Base-by-base conservation (phyloP, 1,140 invertebrate species). In the Solen grandis region DNA sequence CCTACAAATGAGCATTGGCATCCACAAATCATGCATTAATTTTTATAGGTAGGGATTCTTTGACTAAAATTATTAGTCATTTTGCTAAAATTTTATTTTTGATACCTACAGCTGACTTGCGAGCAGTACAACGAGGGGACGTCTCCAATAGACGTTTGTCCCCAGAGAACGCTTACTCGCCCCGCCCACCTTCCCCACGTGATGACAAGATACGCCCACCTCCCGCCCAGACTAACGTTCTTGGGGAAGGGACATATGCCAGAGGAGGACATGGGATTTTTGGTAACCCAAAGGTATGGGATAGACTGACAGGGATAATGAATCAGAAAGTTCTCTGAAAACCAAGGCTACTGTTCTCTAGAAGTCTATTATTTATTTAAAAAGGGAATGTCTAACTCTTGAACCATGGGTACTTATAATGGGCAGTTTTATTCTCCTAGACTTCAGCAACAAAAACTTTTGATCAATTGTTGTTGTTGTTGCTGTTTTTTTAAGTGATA, bases 191-290 rank as follows among this genome's bases (percentile, higher is more conserved):
- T 16, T 81, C 73, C n/a, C 83, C 81, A 10, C 78, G 84, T 54
- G 87, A 88, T 80, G 87, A 88, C 62, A 62, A 83, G 25, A 84
- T 88, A 14, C 60, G 66, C n/a, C 69, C 84, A 27, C 85, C 89
- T 60, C 85, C 88, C 54, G 35, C 60, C 29, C 86, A 89, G 81
- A 84, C 78, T 22, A 87, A 84, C 54, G 84, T 86, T n/a, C 60
- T 84, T 25, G 89, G 88, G 8, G 89, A 91, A 41, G 33, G 77
- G 55, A 86, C 87, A 1, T 81, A 88, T 85, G 91, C 91, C 33
- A 72, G 91, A 66, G 91, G 91, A 46, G 91, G 91, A n/a, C 87
- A 92, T 87, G 92, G 92, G 33, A 92, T 92, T 27, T 92, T 92
- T 84, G 92, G 91, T 4, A 79, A 87, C 68, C 90, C 91, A 1